Evolutionary conservation across 2,888 invertebrate species (phyloP).

Genomic region (Sycophila texana): DNA sequence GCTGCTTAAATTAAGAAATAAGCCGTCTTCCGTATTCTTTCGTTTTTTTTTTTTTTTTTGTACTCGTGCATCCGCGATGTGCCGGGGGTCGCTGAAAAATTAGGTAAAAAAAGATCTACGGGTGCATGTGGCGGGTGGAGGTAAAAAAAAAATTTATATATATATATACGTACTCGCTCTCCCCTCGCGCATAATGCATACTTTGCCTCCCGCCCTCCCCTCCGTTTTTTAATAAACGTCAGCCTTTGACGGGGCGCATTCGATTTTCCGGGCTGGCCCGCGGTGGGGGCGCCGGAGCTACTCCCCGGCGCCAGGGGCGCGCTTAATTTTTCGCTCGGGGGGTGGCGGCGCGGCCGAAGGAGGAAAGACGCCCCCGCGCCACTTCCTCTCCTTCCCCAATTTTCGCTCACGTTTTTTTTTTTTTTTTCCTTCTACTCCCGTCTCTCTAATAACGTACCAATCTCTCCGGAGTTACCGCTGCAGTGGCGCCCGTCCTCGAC

Average conservation of each 20-base stretch:
- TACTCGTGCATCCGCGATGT: no score
- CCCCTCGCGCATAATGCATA: background rate
- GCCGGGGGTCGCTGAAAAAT: background rate
- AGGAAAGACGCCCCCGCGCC: background rate
- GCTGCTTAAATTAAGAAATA: background rate
- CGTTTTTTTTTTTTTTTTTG: no score
- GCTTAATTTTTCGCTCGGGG: slow-evolving; percentile 2
- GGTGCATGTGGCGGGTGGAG: background rate
- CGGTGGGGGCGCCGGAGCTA: background rate
- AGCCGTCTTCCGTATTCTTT: background rate
- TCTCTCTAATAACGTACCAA: background rate
- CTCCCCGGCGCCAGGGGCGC: background rate
- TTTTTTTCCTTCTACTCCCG: background rate
- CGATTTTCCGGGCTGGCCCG: slow-evolving; percentile 41
- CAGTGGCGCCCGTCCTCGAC: background rate
- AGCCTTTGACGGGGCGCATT: slow-evolving; percentile 33
- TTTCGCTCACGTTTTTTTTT: background rate
- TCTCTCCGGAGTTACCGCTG: background rate
- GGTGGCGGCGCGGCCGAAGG: background rate
- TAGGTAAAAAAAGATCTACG: background rate
- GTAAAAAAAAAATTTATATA: no score
- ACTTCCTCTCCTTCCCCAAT: background rate
- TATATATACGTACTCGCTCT: background rate
- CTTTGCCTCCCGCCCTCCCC: background rate
- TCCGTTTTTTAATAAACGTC: slow-evolving; percentile 39